Base-by-base conservation (phyloP, 2,888 invertebrate genomes). In the Tiphia femorata region DNA sequence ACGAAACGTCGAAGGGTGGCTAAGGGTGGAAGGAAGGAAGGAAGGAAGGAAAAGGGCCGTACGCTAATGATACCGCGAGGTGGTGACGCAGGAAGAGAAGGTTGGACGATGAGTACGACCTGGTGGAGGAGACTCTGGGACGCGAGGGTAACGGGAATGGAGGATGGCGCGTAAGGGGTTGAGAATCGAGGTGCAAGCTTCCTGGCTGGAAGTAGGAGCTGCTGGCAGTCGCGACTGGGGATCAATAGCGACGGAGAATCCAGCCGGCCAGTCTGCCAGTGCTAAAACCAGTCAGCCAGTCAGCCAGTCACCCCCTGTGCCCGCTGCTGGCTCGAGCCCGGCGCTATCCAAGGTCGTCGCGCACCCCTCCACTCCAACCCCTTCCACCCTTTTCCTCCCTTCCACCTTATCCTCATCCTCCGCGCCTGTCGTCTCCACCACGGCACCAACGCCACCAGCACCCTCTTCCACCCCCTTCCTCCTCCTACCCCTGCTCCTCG, bases 181-280 rank as follows among this genome's bases (percentile, higher is more conserved):
- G 53, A n/a, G n/a, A 14, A 38, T 17, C 17, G 38, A 38, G 38
- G 38, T 38, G 38, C 38, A 16, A 14, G 48, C 37, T 21, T 48
- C 48, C 16, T 38, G 12, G 35, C 33, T 23, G 42, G n/a, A n/a
- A 30, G 42, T 19, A 23, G 41, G 29, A 33, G 17, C 7, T 20
- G 10, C 21, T 40, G 20, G 2, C 4, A 21, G 12, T 21, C 12
- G 21, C 5, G 6, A 47, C 14, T 17, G 41, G n/a, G 61, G 57
- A 61, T 66, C 63, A 59, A 63, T 66, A 66, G 53, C 35, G 58
- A 41, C 58, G 49, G 29, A 33, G 16, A 41, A 17, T 30, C 8
- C 21, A 57, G 48, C 52, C 57, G 42, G 30, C 49, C 37, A 44
- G 46, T 56, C 20, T 38, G 42, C 43, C 43, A 23, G 4, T 12